Conservation (phyloP, 2,888 invertebrate species). For the Hirtodrosophila cameraria region DNA sequence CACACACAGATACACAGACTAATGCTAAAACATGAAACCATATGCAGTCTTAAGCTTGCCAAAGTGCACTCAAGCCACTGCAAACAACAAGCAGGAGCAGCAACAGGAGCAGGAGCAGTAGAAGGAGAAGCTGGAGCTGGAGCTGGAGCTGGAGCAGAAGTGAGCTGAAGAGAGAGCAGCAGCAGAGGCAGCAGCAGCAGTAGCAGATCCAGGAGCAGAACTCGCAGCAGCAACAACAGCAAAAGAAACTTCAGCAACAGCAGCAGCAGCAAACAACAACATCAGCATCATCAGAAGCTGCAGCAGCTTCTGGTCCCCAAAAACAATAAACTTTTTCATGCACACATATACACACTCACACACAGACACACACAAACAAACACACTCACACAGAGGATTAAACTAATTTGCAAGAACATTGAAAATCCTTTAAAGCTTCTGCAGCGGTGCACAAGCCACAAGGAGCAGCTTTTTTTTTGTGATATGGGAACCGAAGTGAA, state of each 20-base stretch:
- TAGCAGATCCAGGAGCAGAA: too few species aligned
- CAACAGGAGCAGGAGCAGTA: slow-evolving; percentile 22
- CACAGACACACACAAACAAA: background rate
- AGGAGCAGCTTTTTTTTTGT: background rate
- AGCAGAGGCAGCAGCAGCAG: background rate
- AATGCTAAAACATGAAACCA: slow-evolving; percentile 6
- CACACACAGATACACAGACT: background rate
- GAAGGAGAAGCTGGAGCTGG: slow-evolving; percentile 10
- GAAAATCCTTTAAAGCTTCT: slow-evolving; percentile 70
- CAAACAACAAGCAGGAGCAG: slow-evolving; percentile 31
- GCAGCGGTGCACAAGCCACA: slow-evolving; percentile 27
- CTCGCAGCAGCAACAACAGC: slow-evolving; percentile 26
- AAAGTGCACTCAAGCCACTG: slow-evolving; percentile 39
- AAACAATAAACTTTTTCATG: slow-evolving; percentile 69
- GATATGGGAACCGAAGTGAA: too few species aligned
- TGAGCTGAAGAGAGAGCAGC: too few species aligned
- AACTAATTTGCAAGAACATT: slow-evolving; percentile 75
- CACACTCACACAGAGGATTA: slow-evolving; percentile 51
- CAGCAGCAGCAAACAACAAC: slow-evolving; percentile 14
- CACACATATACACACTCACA: slow-evolving; percentile 15
- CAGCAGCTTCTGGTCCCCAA: slow-evolving; percentile 32
- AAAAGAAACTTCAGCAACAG: slow-evolving; percentile 10
- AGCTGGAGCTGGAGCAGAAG: too few species aligned
- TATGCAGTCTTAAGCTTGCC: slow-evolving; percentile 24
- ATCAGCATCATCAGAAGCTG: slow-evolving; percentile 21